These are phyloP conservation scores for Antedon mediterranea DNA, from an alignment of 53 echinoderm and acorn worm genomes.

Conservation along the genomic window DNA sequence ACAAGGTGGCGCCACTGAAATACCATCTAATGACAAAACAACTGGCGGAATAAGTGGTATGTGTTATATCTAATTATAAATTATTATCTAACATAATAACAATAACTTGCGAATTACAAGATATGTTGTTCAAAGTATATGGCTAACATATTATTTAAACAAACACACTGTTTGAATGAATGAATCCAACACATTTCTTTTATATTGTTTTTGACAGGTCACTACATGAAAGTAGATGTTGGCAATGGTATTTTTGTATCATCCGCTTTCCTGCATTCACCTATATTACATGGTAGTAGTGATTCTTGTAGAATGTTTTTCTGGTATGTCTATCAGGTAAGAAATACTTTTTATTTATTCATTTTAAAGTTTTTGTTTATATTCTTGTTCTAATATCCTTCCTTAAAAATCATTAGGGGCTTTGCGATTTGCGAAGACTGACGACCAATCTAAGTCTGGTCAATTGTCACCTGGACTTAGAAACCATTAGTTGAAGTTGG, in stretches of 20 bases:
- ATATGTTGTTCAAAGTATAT: too few species aligned
- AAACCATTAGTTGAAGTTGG: too few species aligned
- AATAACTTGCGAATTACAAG: too few species aligned
- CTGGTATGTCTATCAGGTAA: slow-evolving; percentile 55
- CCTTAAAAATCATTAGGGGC: background rate
- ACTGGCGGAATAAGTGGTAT: background rate
- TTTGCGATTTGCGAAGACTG: slow-evolving; percentile 4
- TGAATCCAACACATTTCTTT: too few species aligned
- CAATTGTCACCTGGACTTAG: too few species aligned
- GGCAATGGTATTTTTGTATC: slow-evolving; percentile 46
- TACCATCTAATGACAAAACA: slow-evolving; percentile 20
- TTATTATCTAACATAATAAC: too few species aligned
- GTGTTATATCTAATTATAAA: too few species aligned
- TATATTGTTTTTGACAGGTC: slow-evolving; percentile 23
- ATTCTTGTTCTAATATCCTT: too few species aligned
- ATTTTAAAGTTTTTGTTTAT: too few species aligned
- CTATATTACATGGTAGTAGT: slow-evolving; percentile 38
- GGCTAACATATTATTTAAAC: too few species aligned
- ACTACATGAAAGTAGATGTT: slow-evolving; percentile 45
- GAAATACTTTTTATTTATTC: background rate
- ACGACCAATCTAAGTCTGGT: too few species aligned
- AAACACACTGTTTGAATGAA: too few species aligned
- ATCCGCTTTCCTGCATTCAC: slow-evolving; percentile 40
- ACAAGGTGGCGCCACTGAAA: slow-evolving; percentile 19
- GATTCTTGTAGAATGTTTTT: slow-evolving; percentile 49